A percentile compares a stretch with the other conserved stretches of the same genome.
These are phyloP conservation scores for Nothobranchius furzeri DNA, from an alignment of 2,113 vertebrate genomes.

Conservation along the genomic window DNA sequence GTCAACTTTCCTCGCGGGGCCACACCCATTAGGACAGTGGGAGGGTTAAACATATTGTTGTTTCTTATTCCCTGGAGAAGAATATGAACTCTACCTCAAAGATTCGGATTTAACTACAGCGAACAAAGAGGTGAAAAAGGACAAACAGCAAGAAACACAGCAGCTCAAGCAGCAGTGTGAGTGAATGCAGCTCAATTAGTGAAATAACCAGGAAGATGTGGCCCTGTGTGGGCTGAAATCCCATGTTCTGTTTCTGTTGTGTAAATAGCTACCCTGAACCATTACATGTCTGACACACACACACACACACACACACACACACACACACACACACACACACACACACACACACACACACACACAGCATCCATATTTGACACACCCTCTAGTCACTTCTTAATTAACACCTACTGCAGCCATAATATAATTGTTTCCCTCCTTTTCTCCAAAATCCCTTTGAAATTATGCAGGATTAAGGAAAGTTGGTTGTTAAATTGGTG, in stretches of 20 bases:
- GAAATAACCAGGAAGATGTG: slow-evolving; percentile 7
- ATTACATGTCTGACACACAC: slow-evolving; percentile 12
- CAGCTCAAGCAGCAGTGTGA: slow-evolving; percentile 24
- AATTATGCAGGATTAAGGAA: slow-evolving; percentile 85
- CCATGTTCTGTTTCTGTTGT: slow-evolving; percentile 54
- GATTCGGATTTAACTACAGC: slow-evolving; percentile 23
- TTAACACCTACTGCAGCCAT: slow-evolving; percentile 80
- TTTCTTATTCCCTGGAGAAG: neutral
- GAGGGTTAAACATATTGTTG: no score
- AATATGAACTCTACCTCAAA: slow-evolving; percentile 28
- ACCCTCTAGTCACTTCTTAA: slow-evolving; percentile 79
- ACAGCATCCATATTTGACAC: slow-evolving; percentile 62
- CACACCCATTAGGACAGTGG: no score
- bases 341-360: slow-evolving; percentile 24
- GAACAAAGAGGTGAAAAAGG: slow-evolving; percentile 14
- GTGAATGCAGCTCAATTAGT: slow-evolving; percentile 24
- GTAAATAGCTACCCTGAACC: slow-evolving; percentile 61
- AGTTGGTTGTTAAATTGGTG: slow-evolving; percentile 83
- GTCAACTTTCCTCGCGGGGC: no score
- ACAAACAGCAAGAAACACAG: slow-evolving; percentile 15
- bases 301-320: slow-evolving; percentile 22
- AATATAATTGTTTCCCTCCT: slow-evolving; percentile 76
- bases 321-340: slow-evolving; percentile 31
- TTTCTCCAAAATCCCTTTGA: slow-evolving; percentile 81
- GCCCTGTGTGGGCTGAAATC: slow-evolving; percentile 58